phyloP scores from a whole-genome alignment of 1,140 invertebrate genomes.

The Heliconius melpomene region DNA sequence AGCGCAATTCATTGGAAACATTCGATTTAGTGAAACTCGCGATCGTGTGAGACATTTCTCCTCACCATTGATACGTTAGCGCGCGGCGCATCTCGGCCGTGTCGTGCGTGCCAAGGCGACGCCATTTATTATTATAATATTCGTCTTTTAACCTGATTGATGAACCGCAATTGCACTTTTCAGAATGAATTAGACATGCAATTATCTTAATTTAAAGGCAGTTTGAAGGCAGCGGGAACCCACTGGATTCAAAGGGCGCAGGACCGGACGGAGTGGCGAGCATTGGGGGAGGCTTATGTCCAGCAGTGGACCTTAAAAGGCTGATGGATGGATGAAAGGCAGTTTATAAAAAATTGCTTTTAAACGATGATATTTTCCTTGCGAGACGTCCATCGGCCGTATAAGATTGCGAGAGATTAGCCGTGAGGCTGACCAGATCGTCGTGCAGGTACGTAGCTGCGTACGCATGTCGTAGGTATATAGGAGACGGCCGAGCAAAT shows the following conservation, averaged over 20 bases:
- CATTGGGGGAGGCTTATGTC: too few relatives aligned
- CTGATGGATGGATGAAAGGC: too few relatives aligned
- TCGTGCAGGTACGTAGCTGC: background rate
- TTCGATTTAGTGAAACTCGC: conserved; percentile 49
- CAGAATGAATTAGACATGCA: conserved; percentile 45
- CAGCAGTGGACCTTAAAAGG: too few relatives aligned
- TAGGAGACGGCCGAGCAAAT: conserved; percentile 5
- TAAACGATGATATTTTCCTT: conserved; percentile 20
- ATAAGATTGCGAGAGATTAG: conserved; percentile 22
- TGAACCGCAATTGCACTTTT: conserved; percentile 44
- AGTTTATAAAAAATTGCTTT: background rate
- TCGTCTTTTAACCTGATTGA: conserved; percentile 44
- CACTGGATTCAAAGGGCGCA: too few relatives aligned
- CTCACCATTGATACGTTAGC: conserved; percentile 47
- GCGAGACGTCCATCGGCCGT: background rate
- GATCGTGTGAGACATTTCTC: conserved; percentile 54
- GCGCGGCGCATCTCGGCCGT: conserved; percentile 43
- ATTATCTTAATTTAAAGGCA: conserved; percentile 41
- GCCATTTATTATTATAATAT: conserved; percentile 35
- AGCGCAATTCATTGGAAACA: conserved; percentile 42
- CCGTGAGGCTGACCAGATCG: conserved; percentile 6
- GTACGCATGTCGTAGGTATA: background rate
- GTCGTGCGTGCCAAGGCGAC: conserved; percentile 45
- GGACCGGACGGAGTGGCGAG: too few relatives aligned
- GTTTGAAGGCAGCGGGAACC: background rate